These are phyloP conservation scores for Drosophila dives DNA, from an alignment of 2,888 invertebrate genomes.

Conservation along the genomic window DNA sequence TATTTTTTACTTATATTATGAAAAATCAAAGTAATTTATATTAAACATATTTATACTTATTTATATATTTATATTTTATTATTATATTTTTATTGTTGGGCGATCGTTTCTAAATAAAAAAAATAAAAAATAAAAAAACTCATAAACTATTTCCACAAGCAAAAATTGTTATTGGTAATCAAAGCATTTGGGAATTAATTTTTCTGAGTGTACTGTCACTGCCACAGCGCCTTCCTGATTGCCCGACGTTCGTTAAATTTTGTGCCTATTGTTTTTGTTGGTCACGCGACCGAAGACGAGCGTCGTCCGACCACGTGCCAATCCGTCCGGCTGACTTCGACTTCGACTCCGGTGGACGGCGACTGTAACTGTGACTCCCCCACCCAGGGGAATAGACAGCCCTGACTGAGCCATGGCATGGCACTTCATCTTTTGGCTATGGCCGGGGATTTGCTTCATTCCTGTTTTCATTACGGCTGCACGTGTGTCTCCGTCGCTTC, in stretches of 20 bases:
- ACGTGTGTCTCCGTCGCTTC: conserved; percentile 56
- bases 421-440: conserved; percentile 38
- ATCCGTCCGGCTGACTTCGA: conserved; percentile 53
- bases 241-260: conserved; percentile 55
- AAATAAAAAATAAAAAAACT: no score
- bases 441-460: conserved; percentile 48
- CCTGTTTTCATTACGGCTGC: conserved; percentile 70
- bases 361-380: conserved; percentile 18
- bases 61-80: no score
- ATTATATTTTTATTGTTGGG: no score
- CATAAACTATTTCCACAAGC: not conserved
- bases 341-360: conserved; percentile 60
- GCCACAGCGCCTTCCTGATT: conserved; percentile 61
- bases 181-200: not conserved
- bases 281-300: conserved; percentile 75
- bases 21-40: no score
- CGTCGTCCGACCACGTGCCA: conserved; percentile 57
- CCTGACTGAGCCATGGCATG: conserved; percentile 31
- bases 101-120: no score
- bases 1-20: no score
- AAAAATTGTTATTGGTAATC: not conserved
- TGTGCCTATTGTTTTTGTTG: conserved; percentile 75
- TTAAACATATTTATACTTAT: no score
- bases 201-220: not conserved
- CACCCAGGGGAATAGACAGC: conserved; percentile 49